These are phyloP conservation scores for Eremobia ochroleuca DNA, from an alignment of 2,888 invertebrate genomes.

Conservation along the genomic window DNA sequence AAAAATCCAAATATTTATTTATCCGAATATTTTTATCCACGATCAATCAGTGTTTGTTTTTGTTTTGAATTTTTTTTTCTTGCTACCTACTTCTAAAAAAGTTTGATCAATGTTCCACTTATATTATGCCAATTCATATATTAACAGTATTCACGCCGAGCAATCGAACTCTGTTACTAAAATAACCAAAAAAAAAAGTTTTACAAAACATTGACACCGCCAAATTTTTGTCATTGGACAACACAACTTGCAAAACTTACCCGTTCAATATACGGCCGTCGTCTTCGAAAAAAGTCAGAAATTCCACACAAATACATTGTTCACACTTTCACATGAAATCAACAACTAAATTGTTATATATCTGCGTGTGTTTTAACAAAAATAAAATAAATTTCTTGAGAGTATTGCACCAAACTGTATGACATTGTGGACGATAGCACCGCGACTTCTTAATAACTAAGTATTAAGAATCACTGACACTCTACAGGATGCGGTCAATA, in stretches of 20 bases:
- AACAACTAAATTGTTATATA: conserved; percentile 35
- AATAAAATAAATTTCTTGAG: conserved; percentile 63
- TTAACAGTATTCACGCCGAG: no score
- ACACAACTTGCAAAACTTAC: conserved; percentile 71
- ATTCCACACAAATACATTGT: conserved; percentile 85
- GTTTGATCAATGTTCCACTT: neutral
- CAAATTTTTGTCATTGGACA: neutral
- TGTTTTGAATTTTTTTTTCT: neutral
- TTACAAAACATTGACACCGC: neutral
- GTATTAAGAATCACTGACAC: conserved; percentile 50
- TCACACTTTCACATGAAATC: conserved; percentile 42
- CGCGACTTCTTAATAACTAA: conserved; percentile 65
- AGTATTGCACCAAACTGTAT: conserved; percentile 70
- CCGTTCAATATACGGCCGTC: conserved; percentile 79
- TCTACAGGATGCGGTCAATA: conserved; percentile 61
- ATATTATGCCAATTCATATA: neutral
- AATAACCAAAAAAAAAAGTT: neutral
- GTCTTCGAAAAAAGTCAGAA: conserved; percentile 83
- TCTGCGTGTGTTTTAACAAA: conserved; percentile 49
- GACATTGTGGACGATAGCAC: conserved; percentile 66
- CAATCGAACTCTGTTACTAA: neutral
- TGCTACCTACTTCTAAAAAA: neutral
- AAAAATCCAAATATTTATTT: neutral
- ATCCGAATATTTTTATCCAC: neutral
- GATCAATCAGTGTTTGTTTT: neutral